These are phyloP conservation scores for Trichechus manatus DNA, from an alignment of 2,113 vertebrate species.

Conservation along the genomic window DNA sequence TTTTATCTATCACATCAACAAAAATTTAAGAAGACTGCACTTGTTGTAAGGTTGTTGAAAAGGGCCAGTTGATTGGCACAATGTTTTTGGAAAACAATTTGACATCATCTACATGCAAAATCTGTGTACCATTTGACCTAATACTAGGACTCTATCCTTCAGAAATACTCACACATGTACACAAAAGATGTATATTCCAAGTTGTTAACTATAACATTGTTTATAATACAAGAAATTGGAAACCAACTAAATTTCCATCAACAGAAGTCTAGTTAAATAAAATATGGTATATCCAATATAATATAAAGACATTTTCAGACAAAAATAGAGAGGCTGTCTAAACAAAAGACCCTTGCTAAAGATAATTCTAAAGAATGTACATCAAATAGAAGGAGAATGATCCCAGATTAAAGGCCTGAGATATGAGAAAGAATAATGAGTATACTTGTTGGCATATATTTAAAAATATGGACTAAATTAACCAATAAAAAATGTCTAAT, in stretches of 20 bases:
- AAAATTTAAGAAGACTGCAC: background rate
- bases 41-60: background rate
- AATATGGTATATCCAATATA: background rate
- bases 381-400: background rate
- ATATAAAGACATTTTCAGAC: background rate
- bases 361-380: background rate
- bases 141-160: background rate
- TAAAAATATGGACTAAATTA: background rate
- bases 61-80: background rate
- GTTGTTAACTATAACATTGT: background rate
- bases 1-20: background rate
- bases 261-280: background rate
- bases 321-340: background rate
- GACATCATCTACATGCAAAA: background rate
- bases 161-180: background rate
- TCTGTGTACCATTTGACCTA: background rate
- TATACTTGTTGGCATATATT: background rate
- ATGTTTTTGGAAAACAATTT: background rate
- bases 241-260: background rate
- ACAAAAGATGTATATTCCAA: background rate
- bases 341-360: background rate
- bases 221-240: no score
- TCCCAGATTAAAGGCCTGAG: background rate
- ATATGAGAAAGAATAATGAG: background rate
- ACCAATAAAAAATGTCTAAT: background rate